phyloP scores from a whole-genome alignment of 2,888 invertebrate genomes.

The Yponomeuta evonymella region DNA sequence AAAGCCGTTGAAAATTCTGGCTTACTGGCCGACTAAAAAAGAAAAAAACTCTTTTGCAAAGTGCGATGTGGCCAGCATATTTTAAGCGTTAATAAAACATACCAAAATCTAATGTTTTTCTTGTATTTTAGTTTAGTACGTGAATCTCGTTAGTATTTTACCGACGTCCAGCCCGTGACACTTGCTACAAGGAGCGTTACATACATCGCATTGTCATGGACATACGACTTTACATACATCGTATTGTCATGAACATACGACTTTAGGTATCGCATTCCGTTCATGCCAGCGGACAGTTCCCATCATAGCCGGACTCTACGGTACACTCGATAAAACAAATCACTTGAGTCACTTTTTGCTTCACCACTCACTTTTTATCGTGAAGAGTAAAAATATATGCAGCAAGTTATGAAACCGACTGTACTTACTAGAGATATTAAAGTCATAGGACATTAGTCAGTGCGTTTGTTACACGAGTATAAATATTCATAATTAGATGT shows the following conservation, averaged over 20 bases:
- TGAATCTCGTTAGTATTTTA: neutral
- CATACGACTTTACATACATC: neutral
- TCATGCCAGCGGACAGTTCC: neutral
- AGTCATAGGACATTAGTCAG: neutral
- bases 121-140: neutral
- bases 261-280: slow-evolving; percentile 1
- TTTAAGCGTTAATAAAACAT: neutral
- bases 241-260: neutral
- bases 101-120: neutral
- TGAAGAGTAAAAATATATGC: neutral
- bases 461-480: neutral
- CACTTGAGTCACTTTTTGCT: neutral
- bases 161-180: neutral
- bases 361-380: neutral
- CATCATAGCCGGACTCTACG: neutral
- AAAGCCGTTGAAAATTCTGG: too few relatives aligned
- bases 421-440: neutral
- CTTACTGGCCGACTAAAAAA: neutral
- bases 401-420: neutral
- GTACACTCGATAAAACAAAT: neutral
- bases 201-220: neutral
- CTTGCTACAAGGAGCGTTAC: neutral
- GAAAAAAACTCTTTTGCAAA: neutral
- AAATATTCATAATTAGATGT: neutral
- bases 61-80: neutral